Evolutionary conservation across 2,113 vertebrate genomes (phyloP).

Genomic region (Casuarius casuarius): DNA sequence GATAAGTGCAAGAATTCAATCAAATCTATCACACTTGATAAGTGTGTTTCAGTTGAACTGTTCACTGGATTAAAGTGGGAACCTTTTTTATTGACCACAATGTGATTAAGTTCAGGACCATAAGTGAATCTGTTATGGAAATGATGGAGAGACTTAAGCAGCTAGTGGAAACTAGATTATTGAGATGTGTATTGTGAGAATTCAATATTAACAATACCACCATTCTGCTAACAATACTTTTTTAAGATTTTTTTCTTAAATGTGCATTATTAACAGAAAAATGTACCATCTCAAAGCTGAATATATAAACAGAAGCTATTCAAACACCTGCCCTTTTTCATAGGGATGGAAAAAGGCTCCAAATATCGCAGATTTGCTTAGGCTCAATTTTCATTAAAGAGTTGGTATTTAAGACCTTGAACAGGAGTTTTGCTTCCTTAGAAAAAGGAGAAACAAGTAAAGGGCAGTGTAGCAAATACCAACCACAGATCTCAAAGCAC

Average conservation of each 20-base stretch:
- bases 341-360: not conserved
- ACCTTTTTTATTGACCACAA: not conserved
- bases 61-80: not conserved
- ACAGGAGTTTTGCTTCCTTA: not conserved
- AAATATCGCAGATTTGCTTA: not conserved
- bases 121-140: not conserved
- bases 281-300: accelerated
- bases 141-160: not conserved
- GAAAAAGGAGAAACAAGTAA: not conserved
- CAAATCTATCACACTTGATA: not conserved
- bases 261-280: not conserved
- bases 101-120: not conserved
- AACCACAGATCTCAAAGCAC: not conserved
- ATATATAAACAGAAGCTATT: not conserved
- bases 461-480: accelerated
- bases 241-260: not conserved
- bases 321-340: not conserved
- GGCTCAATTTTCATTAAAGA: too few relatives aligned
- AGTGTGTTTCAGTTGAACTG: not conserved
- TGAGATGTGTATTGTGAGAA: not conserved
- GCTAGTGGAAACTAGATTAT: not conserved
- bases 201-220: not conserved
- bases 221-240: not conserved
- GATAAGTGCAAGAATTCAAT: not conserved
- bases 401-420: not conserved